Conservation (phyloP, 2,888 invertebrate species). For the Aphelenchoides bicaudatus region DNA sequence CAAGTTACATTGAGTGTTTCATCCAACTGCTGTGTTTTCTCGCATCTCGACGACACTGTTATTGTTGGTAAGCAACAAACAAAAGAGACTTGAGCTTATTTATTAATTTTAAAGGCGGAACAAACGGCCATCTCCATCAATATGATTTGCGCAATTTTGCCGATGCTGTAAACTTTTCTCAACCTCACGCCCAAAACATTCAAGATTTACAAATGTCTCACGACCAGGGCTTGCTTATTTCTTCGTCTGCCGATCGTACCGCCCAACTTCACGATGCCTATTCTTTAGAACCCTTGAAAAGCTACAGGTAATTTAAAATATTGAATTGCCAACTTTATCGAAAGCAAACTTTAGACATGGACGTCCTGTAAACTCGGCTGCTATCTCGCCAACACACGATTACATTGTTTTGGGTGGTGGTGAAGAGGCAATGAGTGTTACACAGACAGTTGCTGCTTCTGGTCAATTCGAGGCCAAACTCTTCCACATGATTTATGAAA, state of each 20-base stretch:
- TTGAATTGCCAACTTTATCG: slow-evolving; percentile 14
- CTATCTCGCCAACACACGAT: slow-evolving; percentile 87
- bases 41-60: slow-evolving; percentile 82
- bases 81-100: background rate
- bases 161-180: slow-evolving; percentile 65
- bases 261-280: slow-evolving; percentile 80
- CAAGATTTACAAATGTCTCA: slow-evolving; percentile 91
- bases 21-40: slow-evolving; percentile 71
- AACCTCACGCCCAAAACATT: slow-evolving; percentile 70
- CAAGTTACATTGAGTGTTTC: slow-evolving; percentile 29
- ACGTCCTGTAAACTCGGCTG: slow-evolving; percentile 93
- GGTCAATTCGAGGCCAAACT: slow-evolving; percentile 95
- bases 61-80: slow-evolving; percentile 68
- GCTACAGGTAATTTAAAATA: slow-evolving; percentile 77
- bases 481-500: slow-evolving; percentile 91
- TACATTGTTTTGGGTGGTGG: slow-evolving; percentile 95
- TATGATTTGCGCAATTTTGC: slow-evolving; percentile 75
- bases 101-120: slow-evolving; percentile 27
- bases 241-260: slow-evolving; percentile 91
- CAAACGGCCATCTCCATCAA: slow-evolving; percentile 68
- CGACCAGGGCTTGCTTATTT: slow-evolving; percentile 72
- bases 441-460: slow-evolving; percentile 83
- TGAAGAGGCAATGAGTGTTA: slow-evolving; percentile 94
- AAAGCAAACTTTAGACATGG: slow-evolving; percentile 67
- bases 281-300: slow-evolving; percentile 80